These are phyloP conservation scores for Pipistrellus nathusii DNA, from an alignment of 2,797 vertebrate species.

Conservation along the genomic window DNA sequence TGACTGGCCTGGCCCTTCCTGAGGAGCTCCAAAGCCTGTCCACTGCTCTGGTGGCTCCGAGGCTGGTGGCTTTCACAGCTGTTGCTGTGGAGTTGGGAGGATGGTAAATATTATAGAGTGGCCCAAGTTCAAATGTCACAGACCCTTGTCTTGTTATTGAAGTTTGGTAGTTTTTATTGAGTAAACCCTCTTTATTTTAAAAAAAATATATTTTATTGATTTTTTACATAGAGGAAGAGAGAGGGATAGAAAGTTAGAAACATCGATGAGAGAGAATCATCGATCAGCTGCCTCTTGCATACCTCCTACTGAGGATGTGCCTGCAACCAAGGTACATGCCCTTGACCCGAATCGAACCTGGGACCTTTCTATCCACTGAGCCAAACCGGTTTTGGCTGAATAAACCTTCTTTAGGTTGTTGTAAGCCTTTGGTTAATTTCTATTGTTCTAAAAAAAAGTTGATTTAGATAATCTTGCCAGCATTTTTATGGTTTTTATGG, in stretches of 20 bases:
- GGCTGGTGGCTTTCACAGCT: neutral
- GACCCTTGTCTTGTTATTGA: neutral
- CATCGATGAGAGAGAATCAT: too few relatives aligned
- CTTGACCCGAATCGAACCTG: too few relatives aligned
- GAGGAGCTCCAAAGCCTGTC: neutral
- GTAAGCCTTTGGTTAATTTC: conserved; percentile 10
- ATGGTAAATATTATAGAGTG: neutral
- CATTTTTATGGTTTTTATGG: neutral
- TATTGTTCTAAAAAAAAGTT: neutral
- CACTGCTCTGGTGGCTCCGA: neutral
- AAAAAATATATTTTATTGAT: too few relatives aligned
- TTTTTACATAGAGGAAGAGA: too few relatives aligned
- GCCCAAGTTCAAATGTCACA: neutral
- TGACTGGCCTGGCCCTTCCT: neutral
- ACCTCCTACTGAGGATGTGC: too few relatives aligned
- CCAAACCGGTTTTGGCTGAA: too few relatives aligned
- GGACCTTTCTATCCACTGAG: too few relatives aligned
- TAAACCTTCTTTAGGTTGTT: neutral
- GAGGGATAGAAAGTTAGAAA: too few relatives aligned
- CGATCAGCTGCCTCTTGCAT: too few relatives aligned
- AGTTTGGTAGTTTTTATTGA: neutral
- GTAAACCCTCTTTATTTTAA: neutral
- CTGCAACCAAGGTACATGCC: too few relatives aligned
- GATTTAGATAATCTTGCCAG: neutral
- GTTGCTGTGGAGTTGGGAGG: neutral